Percentiles rank a stretch among this genome's conserved stretches.
These are phyloP conservation scores for Chelonoidis abingdonii DNA, from an alignment of 2,113 vertebrate species.

Conservation along the genomic window DNA sequence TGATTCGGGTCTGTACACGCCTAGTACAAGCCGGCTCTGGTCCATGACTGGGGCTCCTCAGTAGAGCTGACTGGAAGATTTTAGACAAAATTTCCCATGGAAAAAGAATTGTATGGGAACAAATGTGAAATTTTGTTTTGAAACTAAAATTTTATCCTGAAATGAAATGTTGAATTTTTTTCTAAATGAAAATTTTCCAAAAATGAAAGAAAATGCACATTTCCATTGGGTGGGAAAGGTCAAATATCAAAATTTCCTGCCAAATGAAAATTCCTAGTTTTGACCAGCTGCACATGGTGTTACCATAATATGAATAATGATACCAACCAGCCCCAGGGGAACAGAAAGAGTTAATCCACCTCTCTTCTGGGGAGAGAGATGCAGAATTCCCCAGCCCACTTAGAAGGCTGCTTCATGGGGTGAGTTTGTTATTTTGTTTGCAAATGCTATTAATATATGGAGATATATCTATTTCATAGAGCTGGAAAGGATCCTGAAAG, in stretches of 20 bases:
- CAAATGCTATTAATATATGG: background rate
- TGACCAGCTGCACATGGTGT: background rate
- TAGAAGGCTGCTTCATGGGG: background rate
- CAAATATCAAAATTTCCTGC: background rate
- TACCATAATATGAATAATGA: background rate
- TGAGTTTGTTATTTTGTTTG: background rate
- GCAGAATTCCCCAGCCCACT: background rate
- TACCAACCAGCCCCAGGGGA: background rate
- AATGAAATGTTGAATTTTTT: background rate
- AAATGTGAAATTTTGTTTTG: background rate
- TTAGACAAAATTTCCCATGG: background rate
- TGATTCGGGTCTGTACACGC: background rate
- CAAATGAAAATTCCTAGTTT: background rate
- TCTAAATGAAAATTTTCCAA: background rate
- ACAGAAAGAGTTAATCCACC: background rate
- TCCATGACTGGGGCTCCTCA: background rate
- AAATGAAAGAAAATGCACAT: background rate
- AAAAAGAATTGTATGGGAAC: background rate
- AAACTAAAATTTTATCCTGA: background rate
- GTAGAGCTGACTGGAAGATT: background rate
- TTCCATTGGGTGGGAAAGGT: background rate
- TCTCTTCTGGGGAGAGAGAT: background rate
- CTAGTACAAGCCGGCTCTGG: background rate
- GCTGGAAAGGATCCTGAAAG: no score
- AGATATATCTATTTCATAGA: no score